Evolutionary conservation across 2,113 vertebrate genomes (phyloP).

Genomic region (Naja naja): DNA sequence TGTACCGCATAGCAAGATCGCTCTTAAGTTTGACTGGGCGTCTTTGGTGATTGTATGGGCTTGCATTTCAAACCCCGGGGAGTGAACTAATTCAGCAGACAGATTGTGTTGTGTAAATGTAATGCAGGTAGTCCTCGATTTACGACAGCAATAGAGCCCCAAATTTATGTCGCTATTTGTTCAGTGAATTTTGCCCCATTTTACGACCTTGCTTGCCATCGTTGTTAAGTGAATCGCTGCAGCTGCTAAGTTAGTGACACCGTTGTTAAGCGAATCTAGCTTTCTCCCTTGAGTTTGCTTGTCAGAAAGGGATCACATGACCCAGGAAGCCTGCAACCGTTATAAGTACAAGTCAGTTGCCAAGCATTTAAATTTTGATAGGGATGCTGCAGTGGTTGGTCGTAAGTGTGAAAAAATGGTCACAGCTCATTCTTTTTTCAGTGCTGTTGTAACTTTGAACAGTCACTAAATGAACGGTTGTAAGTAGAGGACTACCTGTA

Average conservation of each 20-base stretch:
- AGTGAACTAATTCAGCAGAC: background rate
- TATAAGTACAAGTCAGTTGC: background rate
- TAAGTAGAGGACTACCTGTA: background rate
- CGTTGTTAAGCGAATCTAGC: too few species aligned
- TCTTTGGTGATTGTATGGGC: background rate
- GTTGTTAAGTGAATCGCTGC: background rate
- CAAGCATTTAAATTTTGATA: background rate
- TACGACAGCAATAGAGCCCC: background rate
- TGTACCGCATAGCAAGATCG: background rate
- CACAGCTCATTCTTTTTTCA: background rate
- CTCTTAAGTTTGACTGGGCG: background rate
- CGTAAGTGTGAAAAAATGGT: background rate
- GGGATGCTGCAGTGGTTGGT: background rate
- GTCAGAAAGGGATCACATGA: too few species aligned
- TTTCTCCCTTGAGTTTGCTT: too few species aligned
- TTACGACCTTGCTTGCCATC: background rate
- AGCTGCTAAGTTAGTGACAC: background rate
- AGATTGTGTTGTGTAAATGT: background rate
- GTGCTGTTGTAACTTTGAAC: background rate
- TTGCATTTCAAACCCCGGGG: background rate
- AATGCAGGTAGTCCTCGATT: background rate
- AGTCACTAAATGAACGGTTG: background rate
- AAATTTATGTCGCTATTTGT: background rate
- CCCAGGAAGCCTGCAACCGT: too few species aligned
- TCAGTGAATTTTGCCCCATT: background rate